phyloP scores from a whole-genome alignment of 2,797 vertebrate genomes.

The Amblyraja radiata region DNA sequence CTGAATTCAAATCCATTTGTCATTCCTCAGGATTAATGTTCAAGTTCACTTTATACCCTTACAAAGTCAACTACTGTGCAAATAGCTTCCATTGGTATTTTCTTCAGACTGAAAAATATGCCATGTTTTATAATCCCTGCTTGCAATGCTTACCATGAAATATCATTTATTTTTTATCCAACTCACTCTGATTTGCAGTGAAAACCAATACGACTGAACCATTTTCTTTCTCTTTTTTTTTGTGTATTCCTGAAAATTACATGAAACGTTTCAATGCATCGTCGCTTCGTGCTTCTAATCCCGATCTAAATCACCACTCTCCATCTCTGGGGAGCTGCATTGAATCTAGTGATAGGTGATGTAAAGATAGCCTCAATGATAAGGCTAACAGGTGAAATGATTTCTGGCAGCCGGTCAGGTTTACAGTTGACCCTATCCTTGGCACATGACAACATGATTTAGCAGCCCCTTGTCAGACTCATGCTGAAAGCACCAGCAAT shows the following conservation, averaged over 20 bases:
- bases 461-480: not conserved
- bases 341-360: constrained; percentile 17
- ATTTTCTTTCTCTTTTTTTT: not conserved
- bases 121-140: too few species aligned
- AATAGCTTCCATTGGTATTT: not conserved
- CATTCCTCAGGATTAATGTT: not conserved
- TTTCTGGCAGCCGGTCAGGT: not conserved
- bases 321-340: constrained; percentile 9
- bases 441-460: not conserved
- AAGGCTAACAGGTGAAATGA: constrained; percentile 35
- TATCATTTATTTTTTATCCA: not conserved
- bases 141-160: not conserved
- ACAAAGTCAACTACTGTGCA: not conserved
- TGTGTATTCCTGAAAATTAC: not conserved
- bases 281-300: not conserved
- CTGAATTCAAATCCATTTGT: too few species aligned
- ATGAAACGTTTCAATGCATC: not conserved
- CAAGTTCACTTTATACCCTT: not conserved
- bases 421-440: constrained; percentile 18
- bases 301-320: not conserved
- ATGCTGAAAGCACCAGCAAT: not conserved
- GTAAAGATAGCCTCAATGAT: not conserved
- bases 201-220: not conserved
- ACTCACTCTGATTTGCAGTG: not conserved
- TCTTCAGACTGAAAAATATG: not conserved